Evolutionary conservation across 2,888 invertebrate species (phyloP).

Genomic region (Papilio elwesi): DNA sequence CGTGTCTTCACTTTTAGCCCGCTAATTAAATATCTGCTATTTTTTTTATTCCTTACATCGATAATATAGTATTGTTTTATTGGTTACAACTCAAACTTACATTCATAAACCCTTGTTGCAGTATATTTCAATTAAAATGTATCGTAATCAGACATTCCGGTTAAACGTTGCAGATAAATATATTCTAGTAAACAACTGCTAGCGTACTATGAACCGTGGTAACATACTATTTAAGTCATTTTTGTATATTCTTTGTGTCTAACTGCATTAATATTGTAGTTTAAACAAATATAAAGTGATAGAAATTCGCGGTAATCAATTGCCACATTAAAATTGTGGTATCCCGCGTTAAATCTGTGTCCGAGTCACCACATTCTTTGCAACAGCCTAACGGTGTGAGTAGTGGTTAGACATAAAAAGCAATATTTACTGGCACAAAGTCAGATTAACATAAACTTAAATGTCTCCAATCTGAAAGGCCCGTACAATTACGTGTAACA

Average conservation of each 20-base stretch:
- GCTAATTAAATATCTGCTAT: no score
- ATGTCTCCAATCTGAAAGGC: no score
- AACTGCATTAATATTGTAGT: background rate
- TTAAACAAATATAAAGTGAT: background rate
- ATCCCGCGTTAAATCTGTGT: no score
- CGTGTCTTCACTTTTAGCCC: no score
- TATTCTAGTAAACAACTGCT: background rate
- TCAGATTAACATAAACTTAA: no score
- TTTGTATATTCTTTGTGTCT: background rate
- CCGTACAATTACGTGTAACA: constrained; percentile 28
- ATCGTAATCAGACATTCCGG: constrained; percentile 12
- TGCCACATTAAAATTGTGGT: background rate
- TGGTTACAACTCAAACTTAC: background rate
- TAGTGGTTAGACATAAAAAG: no score
- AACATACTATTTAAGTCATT: background rate
- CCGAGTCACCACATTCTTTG: no score
- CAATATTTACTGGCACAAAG: no score
- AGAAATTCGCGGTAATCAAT: background rate
- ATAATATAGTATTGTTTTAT: no score
- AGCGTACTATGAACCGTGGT: background rate
- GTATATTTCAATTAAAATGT: constrained; percentile 4
- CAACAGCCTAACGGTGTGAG: no score
- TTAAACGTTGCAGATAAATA: constrained; percentile 20
- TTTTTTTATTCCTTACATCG: no score
- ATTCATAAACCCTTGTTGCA: background rate